A percentile compares a stretch with the other conserved stretches of the same genome.
These are phyloP conservation scores for Druceiella hillmani DNA, from an alignment of 2,888 invertebrate genomes.

Conservation along the genomic window DNA sequence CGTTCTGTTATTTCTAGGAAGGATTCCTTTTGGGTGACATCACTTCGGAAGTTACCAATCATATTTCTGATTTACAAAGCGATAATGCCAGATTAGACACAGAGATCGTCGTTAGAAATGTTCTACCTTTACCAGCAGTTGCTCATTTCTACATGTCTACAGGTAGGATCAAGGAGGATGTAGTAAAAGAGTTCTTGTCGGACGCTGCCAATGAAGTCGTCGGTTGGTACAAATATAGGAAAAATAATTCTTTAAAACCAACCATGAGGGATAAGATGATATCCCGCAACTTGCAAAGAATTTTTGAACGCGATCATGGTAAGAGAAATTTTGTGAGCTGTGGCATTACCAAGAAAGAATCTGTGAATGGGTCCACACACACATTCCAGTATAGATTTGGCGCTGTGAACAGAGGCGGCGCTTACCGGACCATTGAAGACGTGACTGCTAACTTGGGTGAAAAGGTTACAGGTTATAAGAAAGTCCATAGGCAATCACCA, in stretches of 20 bases:
- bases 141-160: constrained; percentile 53
- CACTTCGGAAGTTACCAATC: constrained; percentile 56
- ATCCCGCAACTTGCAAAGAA: constrained; percentile 55
- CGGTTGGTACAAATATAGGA: constrained; percentile 64
- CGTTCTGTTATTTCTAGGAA: constrained; percentile 48
- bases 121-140: constrained; percentile 53
- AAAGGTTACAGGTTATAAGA: constrained; percentile 45
- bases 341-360: constrained; percentile 50
- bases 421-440: constrained; percentile 50
- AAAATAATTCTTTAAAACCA: constrained; percentile 48
- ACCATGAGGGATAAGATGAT: constrained; percentile 59
- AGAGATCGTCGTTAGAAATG: constrained; percentile 56
- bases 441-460: constrained; percentile 52
- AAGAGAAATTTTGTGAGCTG: constrained; percentile 59
- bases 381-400: constrained; percentile 58
- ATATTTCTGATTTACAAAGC: constrained; percentile 63
- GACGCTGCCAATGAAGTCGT: constrained; percentile 52
- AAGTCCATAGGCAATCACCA: constrained; percentile 33
- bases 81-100: constrained; percentile 55
- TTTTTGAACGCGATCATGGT: constrained; percentile 49
- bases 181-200: constrained; percentile 47
- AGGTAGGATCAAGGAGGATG: constrained; percentile 53
- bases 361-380: constrained; percentile 52
- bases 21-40: constrained; percentile 64
- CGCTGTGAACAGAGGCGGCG: constrained; percentile 49